Evolutionary conservation across 2,888 invertebrate species (phyloP), one percentile per base, ranked within the genome.

Genomic region (Xestia c-nigrum): DNA sequence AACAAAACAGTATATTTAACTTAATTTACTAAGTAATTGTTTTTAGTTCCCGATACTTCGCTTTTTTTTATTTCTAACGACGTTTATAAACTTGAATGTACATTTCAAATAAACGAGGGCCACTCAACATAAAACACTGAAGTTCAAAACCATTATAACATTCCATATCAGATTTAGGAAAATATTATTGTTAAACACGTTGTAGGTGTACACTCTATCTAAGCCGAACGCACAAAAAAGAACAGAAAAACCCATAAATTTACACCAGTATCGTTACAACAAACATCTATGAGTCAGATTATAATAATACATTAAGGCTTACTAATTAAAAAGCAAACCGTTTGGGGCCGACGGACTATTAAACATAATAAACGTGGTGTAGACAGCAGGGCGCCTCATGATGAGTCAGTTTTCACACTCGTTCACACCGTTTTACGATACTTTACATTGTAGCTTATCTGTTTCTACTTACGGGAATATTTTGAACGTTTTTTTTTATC

Each of bases 251-350:
- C 64, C 64, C 61, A 61, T 31, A 43, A n/a, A 81, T 43, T 16
- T 10, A 21, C 50, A 70, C 57, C 47, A 31, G 47, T 75, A 52
- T 70, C n/a, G 65, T 84, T 66, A 50, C 65, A 76, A 77, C 61
- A 74, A 70, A 77, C 75, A 70, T 65, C 21, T 57, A 31, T 75
- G 69, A 87, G 73, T 74, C 74, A 83, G 85, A 84, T 87, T 80
- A 65, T 81, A 78, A 79, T 80, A 79, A 79, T 79, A 79, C 71
- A 80, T 74, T 80, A 87, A 80, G 59, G 78, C 74, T 76, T 74
- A 83, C 85, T 87, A 87, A 87, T 87, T 87, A 87, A 79, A 86
- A 78, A 66, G 82, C 72, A 75, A 79, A 80, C 86, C 65, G 81
- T 87, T 80, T 76, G 85, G 84, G 84, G 85, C 70, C 31, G 77